Base-by-base conservation (phyloP, 2,113 vertebrate species). In the Corythaeola cristata region DNA sequence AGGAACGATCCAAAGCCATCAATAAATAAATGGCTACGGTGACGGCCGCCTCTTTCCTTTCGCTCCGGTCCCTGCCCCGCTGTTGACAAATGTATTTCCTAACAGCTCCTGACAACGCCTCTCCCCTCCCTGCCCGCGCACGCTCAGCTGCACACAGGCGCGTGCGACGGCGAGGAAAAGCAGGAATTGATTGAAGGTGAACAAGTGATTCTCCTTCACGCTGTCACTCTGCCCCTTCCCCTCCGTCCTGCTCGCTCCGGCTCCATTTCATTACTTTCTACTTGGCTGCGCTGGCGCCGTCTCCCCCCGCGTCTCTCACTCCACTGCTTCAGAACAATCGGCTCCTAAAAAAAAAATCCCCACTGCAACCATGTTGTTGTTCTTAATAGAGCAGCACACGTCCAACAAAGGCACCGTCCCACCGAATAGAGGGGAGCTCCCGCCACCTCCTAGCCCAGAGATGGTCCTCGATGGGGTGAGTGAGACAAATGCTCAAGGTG, bases 181-280 rank as follows among this genome's bases (percentile, higher is more conserved):
- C 94, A 79, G 96, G 97, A 96, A 98, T 96, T 98, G 98, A 98
- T 97, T 93, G 98, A 98, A 98, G 98, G 98, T 98, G 98, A 98
- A 98, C 96, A 93, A 98, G 97, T 87, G 97, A 97, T 97, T 98
- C 97, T 98, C 98, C 98, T 97, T 98, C 97, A 95, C 92, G 94
- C 91, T 76, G 89, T 96, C 91, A 91, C 97, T 93, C 89, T 92
- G 96, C 84, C 74, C 90, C 59, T 73, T 76, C 64, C 55, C 95
- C 90, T 89, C 83, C 10, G 5, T 64, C 84, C 88, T 15, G 81
- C 74, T 91, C 28, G 12, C 88, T 71, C 15, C 4, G 88, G 87
- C 87, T 94, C 71, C 17, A 26, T 82, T 90, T 90, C 96, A 90
- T 91, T 56, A 39, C 88, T 91, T 76, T 93, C 90, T 79, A 64